Evolutionary conservation across 2,797 vertebrate genomes (phyloP).

Genomic region (Myotis findleyi): DNA sequence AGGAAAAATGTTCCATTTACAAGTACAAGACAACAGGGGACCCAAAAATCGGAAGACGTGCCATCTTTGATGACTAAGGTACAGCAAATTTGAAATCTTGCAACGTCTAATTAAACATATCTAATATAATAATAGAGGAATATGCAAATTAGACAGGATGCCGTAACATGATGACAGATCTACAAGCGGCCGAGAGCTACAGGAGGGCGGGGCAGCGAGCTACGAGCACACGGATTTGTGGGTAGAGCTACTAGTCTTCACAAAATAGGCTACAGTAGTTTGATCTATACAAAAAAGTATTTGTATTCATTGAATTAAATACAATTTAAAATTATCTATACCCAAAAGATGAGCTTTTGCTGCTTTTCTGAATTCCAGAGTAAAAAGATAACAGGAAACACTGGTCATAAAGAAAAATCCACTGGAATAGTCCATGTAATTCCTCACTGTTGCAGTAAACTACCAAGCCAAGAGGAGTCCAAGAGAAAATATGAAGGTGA

Average conservation of each 20-base stretch:
- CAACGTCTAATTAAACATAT: neutral
- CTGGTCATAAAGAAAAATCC: conserved; percentile 54
- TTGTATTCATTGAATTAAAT: neutral
- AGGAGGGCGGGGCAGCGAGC: too few species aligned
- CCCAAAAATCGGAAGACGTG: conserved; percentile 64
- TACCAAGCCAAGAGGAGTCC: conserved; percentile 62
- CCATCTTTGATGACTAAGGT: conserved; percentile 76
- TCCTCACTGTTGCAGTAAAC: conserved; percentile 37
- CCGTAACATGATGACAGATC: too few species aligned
- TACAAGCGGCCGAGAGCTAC: too few species aligned
- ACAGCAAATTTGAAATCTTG: conserved; percentile 45
- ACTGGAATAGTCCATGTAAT: conserved; percentile 10
- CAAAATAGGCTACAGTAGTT: neutral
- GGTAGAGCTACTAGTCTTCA: neutral
- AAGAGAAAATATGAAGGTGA: conserved; percentile 74
- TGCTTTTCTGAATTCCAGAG: conserved; percentile 78
- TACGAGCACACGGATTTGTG: too few species aligned
- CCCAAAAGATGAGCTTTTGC: neutral
- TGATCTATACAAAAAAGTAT: neutral
- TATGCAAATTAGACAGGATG: too few species aligned
- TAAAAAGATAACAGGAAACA: conserved; percentile 58
- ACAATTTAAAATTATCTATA: neutral
- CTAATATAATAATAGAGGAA: too few species aligned
- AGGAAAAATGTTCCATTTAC: conserved; percentile 64
- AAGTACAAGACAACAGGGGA: conserved; percentile 68